Conservation (phyloP, 2,888 invertebrate species). For the Drosophila helvetica region DNA sequence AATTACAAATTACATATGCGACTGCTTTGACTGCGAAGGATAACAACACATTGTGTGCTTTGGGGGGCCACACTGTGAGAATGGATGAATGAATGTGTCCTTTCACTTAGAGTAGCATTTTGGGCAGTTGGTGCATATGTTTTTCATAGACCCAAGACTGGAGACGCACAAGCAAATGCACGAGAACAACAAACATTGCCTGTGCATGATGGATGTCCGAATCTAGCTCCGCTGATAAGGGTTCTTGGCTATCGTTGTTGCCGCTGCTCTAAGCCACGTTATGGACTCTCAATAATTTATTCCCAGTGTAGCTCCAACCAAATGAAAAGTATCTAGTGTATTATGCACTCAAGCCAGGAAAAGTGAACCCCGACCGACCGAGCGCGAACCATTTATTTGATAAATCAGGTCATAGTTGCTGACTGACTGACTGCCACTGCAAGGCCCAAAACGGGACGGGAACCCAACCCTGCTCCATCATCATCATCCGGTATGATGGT, state of each 20-base stretch:
- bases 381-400: conserved; percentile 70
- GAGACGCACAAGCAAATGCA: too few species aligned
- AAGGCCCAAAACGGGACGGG: conserved; percentile 32
- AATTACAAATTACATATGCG: conserved; percentile 18
- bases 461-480: conserved; percentile 17
- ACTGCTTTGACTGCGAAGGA: conserved; percentile 3
- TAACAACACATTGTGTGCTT: background rate
- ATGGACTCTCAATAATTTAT: conserved; percentile 10
- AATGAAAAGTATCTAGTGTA: conserved; percentile 71
- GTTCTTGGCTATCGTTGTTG: too few species aligned
- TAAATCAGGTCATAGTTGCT: conserved; percentile 75
- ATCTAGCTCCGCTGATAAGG: too few species aligned
- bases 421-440: conserved; percentile 53
- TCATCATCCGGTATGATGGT: conserved; percentile 13
- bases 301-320: conserved; percentile 48
- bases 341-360: conserved; percentile 69
- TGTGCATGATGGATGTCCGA: too few species aligned
- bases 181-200: too few species aligned
- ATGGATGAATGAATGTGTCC: background rate
- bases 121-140: background rate
- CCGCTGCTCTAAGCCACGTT: background rate
- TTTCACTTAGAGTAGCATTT: background rate
- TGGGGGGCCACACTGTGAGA: conserved; percentile 29
- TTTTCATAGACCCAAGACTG: too few species aligned
- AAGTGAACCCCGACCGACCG: conserved; percentile 14